Percentiles rank a stretch among this genome's conserved stretches.
Evolutionary conservation across 2,797 vertebrate genomes (phyloP).

Genomic region (Kryptopterus vitreolus): DNA sequence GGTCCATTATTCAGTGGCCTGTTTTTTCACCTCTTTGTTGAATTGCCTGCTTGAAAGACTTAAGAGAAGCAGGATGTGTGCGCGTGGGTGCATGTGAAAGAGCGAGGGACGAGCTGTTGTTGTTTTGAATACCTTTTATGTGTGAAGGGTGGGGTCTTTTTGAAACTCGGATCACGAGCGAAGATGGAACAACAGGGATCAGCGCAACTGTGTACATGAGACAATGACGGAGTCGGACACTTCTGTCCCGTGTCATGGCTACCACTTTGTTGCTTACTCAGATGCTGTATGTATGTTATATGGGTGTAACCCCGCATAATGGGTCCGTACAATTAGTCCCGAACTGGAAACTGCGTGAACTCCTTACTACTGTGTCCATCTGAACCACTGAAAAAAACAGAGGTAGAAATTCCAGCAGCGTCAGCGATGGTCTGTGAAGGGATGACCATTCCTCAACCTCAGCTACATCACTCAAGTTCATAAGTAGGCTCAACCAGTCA

Average conservation of each 20-base stretch:
- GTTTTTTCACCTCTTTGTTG: constrained; percentile 47
- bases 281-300: background rate
- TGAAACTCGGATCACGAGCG: constrained; percentile 56
- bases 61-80: constrained; percentile 59
- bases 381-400: background rate
- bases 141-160: constrained; percentile 70
- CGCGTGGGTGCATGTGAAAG: constrained; percentile 37
- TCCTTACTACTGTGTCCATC: background rate
- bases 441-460: background rate
- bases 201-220: constrained; percentile 36
- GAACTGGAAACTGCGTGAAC: background rate
- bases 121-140: constrained; percentile 65
- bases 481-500: background rate
- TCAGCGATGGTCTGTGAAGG: background rate
- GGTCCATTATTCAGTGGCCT: constrained; percentile 68
- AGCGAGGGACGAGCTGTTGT: constrained; percentile 45
- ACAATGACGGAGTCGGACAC: constrained; percentile 37
- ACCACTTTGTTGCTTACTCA: background rate
- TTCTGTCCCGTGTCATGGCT: constrained; percentile 13
- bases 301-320: background rate
- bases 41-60: constrained; percentile 66
- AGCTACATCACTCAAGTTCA: background rate
- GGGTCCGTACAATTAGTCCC: background rate
- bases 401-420: background rate
- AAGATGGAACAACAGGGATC: constrained; percentile 50